These are phyloP conservation scores for Apis cerana DNA, from an alignment of 1,140 invertebrate species.

Conservation along the genomic window DNA sequence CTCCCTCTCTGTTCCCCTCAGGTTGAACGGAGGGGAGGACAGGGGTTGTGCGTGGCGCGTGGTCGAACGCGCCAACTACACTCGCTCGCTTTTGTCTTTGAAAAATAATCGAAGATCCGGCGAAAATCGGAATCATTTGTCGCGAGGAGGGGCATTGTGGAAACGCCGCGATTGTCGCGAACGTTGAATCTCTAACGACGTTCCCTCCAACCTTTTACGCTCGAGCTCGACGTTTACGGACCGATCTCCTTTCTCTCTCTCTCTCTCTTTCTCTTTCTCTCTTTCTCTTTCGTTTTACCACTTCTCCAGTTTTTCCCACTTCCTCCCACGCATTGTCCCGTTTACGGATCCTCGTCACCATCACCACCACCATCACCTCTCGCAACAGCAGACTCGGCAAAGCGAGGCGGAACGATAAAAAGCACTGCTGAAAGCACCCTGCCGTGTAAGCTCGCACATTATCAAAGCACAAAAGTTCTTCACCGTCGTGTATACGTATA, in stretches of 20 bases:
- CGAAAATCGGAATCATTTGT: constrained; percentile 34
- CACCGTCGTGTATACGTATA: constrained; percentile 61
- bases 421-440: constrained; percentile 76
- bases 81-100: constrained; percentile 23
- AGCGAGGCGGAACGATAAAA: constrained; percentile 70
- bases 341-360: constrained; percentile 47
- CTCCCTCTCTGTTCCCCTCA: no score
- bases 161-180: constrained; percentile 42
- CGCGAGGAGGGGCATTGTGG: constrained; percentile 40
- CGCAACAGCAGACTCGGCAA: constrained; percentile 75
- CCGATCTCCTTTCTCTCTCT: neutral
- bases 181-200: constrained; percentile 48
- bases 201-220: constrained; percentile 50
- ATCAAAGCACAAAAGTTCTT: constrained; percentile 76
- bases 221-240: constrained; percentile 28
- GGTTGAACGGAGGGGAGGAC: neutral
- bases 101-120: constrained; percentile 45
- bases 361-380: constrained; percentile 52
- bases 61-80: no score
- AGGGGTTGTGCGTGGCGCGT: neutral
- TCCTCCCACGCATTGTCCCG: constrained; percentile 57
- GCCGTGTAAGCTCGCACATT: constrained; percentile 79
- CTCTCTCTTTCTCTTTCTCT: no score
- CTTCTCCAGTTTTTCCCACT: constrained; percentile 15
- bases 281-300: constrained; percentile 59